Evolutionary conservation across 1,140 invertebrate genomes (phyloP).

Genomic region (Drosophila virilis): DNA sequence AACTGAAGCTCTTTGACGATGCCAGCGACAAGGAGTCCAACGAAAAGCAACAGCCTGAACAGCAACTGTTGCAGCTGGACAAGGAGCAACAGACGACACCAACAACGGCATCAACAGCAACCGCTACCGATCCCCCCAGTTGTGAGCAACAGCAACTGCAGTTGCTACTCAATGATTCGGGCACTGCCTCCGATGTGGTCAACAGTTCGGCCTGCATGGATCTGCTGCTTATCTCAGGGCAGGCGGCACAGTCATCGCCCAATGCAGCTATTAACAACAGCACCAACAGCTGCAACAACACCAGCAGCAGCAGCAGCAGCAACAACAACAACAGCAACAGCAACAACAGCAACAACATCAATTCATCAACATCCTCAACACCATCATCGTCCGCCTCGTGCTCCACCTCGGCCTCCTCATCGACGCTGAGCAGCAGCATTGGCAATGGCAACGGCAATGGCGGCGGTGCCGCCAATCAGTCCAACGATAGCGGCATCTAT

Average conservation of each 20-base stretch:
- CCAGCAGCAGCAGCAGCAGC: no score
- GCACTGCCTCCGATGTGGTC: constrained; percentile 55
- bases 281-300: neutral
- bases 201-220: constrained; percentile 71
- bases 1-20: constrained; percentile 76
- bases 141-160: constrained; percentile 37
- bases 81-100: constrained; percentile 41
- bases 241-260: constrained; percentile 69
- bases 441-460: constrained; percentile 3
- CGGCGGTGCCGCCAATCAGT: constrained; percentile 60
- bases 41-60: neutral
- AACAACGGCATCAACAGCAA: constrained; percentile 7
- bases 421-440: constrained; percentile 32
- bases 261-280: constrained; percentile 49
- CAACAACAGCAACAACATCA: constrained; percentile 23
- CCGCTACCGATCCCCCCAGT: neutral
- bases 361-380: constrained; percentile 43
- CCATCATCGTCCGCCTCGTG: constrained; percentile 41
- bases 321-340: no score
- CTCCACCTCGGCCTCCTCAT: constrained; percentile 50
- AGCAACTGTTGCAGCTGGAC: neutral
- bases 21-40: constrained; percentile 7
- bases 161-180: constrained; percentile 67
- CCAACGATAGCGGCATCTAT: constrained; percentile 73
- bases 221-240: constrained; percentile 67